phyloP scores from a whole-genome alignment of 2,888 invertebrate species.

The Tiliacea citrago region DNA sequence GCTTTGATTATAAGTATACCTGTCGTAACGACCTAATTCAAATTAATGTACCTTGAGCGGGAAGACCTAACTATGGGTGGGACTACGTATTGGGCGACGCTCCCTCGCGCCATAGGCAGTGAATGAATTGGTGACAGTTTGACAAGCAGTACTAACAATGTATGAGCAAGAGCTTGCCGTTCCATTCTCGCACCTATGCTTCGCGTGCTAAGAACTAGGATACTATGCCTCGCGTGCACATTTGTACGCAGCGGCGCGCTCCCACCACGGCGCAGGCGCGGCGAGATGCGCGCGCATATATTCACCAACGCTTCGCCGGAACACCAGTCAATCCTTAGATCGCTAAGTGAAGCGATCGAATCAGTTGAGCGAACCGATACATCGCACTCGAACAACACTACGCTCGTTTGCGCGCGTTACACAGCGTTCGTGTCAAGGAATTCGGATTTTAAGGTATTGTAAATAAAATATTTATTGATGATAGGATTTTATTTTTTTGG shows the following conservation, averaged over 20 bases:
- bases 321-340: conserved; percentile 85
- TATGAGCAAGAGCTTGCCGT: conserved; percentile 28
- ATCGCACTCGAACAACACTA: conserved; percentile 69
- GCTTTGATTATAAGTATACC: neutral
- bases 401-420: conserved; percentile 73
- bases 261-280: conserved; percentile 86
- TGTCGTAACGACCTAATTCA: conserved; percentile 45
- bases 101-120: conserved; percentile 60
- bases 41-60: conserved; percentile 57
- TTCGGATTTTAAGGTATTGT: conserved; percentile 75
- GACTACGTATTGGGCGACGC: conserved; percentile 57
- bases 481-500: conserved; percentile 36
- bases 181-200: conserved; percentile 41
- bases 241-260: conserved; percentile 71
- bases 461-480: conserved; percentile 62
- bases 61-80: conserved; percentile 64
- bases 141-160: conserved; percentile 58
- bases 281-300: conserved; percentile 88
- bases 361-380: conserved; percentile 65
- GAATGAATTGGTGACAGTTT: conserved; percentile 73
- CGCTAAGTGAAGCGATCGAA: conserved; percentile 77
- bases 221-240: conserved; percentile 13
- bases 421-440: conserved; percentile 68
- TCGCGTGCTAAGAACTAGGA: conserved; percentile 32
- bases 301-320: conserved; percentile 79